Conservation (phyloP, 2,888 invertebrate genomes). For the Alviniconcha strummeri region DNA sequence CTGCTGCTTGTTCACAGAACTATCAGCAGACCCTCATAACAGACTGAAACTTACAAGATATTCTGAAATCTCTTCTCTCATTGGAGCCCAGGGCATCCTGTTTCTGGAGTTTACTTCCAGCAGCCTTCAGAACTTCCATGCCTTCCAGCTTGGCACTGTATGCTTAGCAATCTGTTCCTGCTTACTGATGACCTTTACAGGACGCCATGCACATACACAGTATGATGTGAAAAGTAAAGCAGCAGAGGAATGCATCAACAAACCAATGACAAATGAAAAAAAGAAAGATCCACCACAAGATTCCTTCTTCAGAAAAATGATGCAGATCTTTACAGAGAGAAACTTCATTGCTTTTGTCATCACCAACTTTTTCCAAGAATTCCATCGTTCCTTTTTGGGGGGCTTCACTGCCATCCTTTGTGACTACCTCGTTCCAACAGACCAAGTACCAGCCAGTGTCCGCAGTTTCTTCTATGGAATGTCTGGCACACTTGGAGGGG, state of each 20-base stretch:
- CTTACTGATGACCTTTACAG: conserved; percentile 61
- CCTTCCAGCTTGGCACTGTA: conserved; percentile 66
- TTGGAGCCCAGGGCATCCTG: conserved; percentile 59
- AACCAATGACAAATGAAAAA: not conserved
- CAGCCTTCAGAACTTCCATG: conserved; percentile 64
- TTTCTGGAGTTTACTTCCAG: conserved; percentile 63
- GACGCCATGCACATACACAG: conserved; percentile 57
- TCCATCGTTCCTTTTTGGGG: conserved; percentile 55
- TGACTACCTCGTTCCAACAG: conserved; percentile 59
- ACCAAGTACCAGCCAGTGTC: conserved; percentile 47
- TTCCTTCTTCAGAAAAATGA: conserved; percentile 51
- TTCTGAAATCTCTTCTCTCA: conserved; percentile 57
- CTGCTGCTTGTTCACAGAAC: conserved; percentile 72
- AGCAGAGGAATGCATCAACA: not conserved
- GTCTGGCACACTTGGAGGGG: conserved; percentile 51
- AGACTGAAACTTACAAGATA: conserved; percentile 70
- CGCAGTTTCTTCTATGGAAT: conserved; percentile 63
- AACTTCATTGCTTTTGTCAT: conserved; percentile 65
- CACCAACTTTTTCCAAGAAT: conserved; percentile 65
- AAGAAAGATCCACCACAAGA: conserved; percentile 20
- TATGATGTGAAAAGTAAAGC: conserved; percentile 2
- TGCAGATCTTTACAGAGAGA: conserved; percentile 58
- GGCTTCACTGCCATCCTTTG: conserved; percentile 64
- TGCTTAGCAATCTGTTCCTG: conserved; percentile 62
- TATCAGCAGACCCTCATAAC: conserved; percentile 63